phyloP scores from a whole-genome alignment of 2,113 vertebrate genomes.

The Colistium nudipinnis region DNA sequence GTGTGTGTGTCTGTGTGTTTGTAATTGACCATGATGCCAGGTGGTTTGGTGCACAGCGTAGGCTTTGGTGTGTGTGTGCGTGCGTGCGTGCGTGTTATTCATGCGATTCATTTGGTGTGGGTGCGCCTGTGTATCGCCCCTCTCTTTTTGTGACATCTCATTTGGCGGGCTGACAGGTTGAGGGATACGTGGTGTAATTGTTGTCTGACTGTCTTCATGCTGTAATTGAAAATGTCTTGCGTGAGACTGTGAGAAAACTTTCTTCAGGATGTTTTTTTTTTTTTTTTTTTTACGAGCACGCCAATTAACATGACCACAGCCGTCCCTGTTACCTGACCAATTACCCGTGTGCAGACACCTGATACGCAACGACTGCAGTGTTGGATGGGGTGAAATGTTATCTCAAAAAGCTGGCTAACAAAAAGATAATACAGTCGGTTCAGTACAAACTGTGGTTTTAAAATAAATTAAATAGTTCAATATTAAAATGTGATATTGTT shows the following conservation, averaged over 20 bases:
- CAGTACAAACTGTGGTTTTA: neutral
- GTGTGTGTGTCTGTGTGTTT: neutral
- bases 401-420: neutral
- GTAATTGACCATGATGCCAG: conserved; percentile 17
- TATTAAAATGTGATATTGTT: no score
- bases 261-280: conserved; percentile 50
- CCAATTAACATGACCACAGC: conserved; percentile 59
- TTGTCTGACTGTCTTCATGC: conserved; percentile 60
- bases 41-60: neutral
- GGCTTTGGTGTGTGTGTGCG: conserved; percentile 5
- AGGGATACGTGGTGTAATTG: conserved; percentile 73
- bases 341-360: conserved; percentile 34
- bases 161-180: conserved; percentile 67
- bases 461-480: no score
- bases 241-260: conserved; percentile 44
- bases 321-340: conserved; percentile 29
- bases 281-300: conserved; percentile 24
- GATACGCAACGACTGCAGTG: neutral
- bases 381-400: neutral
- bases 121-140: conserved; percentile 12
- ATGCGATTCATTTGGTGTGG: conserved; percentile 38
- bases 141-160: conserved; percentile 58
- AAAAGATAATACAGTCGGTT: no score
- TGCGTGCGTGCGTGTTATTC: conserved; percentile 13
- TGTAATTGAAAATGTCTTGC: conserved; percentile 77